Base-by-base conservation (phyloP, 2,113 vertebrate genomes). In the Peromyscus polionotus region DNA sequence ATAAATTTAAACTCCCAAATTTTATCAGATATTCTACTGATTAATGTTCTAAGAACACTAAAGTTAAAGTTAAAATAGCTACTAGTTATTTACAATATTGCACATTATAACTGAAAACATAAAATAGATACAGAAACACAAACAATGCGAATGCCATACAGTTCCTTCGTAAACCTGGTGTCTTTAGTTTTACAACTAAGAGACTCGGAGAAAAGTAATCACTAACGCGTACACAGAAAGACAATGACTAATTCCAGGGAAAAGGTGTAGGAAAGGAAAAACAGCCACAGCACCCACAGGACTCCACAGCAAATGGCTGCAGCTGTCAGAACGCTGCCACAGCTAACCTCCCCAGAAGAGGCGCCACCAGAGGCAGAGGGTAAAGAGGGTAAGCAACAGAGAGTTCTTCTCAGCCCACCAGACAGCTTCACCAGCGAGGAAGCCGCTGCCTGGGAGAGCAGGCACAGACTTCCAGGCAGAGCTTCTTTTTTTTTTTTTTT, bases 41-140 rank as follows among this genome's bases (percentile, higher is more conserved):
- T 86, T 67, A 89, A 90, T 90, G 91, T 31, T 92, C 59, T 93
- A 63, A 89, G 65, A 95, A 91, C 39, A 65, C 63, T 89, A 88
- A 93, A 7, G 33, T 73, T 93, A 95, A 48, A 81, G 45, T 77
- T 65, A 91, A 95, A 84, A 61, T 7, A 89, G 9, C 28, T 79
- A 86, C 26, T 94, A 72, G 54, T 24, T 36, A 90, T 73, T 84
- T 54, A 84, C 96, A 95, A 89, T 72, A 89, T 0, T 83, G 77
- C 45, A 93, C 26, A 91, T 67, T 77, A 51, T 63, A 61, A 39
- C 5, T 84, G 59, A 75, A 84, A 94, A 73, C 8, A 73, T 4
- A 20, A 83, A 90, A 67, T 0, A 75, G 28, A 6, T 8, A 1
- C 33, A 42, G 42, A 90, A 75, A 77, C 61, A 65, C 13, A 95